A percentile compares a stretch with the other conserved stretches of the same genome.
Conservation (phyloP, 2,797 vertebrate species). For the Chelidonichthys spinosus region DNA sequence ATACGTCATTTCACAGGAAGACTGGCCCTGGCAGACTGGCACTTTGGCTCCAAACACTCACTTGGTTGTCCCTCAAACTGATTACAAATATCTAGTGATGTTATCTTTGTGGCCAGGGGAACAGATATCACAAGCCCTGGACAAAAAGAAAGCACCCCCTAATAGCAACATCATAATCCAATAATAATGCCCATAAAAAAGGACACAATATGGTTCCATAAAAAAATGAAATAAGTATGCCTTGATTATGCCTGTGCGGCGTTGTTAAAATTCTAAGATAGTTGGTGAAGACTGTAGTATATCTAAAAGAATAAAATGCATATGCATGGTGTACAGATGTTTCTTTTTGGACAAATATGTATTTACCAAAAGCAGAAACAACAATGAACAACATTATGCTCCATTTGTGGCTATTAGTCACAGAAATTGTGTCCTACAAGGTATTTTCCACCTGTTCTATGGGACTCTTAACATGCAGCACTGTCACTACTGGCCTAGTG, state of each 20-base stretch:
- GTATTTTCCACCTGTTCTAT: not conserved
- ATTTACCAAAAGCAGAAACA: not conserved
- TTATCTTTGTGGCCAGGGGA: conserved; percentile 1
- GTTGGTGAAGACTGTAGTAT: not conserved
- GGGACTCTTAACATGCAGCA: conserved; percentile 3
- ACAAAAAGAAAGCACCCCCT: conserved; percentile 10
- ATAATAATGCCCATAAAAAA: not conserved
- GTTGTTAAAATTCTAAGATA: not conserved
- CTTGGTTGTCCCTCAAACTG: conserved; percentile 3
- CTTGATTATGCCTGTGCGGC: not conserved
- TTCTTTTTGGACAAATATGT: not conserved
- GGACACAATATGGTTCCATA: no score
- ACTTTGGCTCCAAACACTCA: not conserved
- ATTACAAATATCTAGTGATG: conserved; percentile 5
- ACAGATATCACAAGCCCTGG: conserved; percentile 11
- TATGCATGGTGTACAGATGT: not conserved
- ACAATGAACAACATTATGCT: not conserved
- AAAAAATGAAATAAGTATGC: not conserved
- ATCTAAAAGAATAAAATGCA: not conserved
- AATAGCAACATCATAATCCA: not conserved
- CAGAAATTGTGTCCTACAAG: not conserved
- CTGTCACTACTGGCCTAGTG: conserved; percentile 1
- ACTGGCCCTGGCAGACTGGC: not conserved
- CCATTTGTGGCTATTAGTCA: not conserved
- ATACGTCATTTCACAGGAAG: not conserved